phyloP scores from a whole-genome alignment of 2,797 vertebrate genomes.

The Alfaro cultratus region DNA sequence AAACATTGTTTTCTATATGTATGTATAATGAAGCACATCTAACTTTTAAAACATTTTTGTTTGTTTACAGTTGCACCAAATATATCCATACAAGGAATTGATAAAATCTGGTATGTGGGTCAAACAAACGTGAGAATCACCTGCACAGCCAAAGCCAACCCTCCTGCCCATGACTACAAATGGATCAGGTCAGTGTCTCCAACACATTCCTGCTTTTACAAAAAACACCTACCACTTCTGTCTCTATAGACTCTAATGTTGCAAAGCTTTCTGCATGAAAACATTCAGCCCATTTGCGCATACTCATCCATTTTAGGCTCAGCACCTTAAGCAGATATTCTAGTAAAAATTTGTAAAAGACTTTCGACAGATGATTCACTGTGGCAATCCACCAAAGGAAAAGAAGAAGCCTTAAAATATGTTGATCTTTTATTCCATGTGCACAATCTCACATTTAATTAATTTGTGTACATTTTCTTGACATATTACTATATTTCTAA shows the following conservation, averaged over 20 bases:
- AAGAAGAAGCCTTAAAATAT: not conserved
- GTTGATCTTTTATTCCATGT: not conserved
- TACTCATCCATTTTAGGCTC: not conserved
- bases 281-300: not conserved
- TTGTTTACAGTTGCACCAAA: slow-evolving; percentile 88
- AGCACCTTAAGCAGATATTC: not conserved
- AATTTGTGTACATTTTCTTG: not conserved
- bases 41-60: not conserved
- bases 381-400: not conserved
- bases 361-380: not conserved
- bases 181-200: slow-evolving; percentile 89
- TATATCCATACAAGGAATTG: slow-evolving; percentile 86
- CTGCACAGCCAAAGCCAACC: slow-evolving; percentile 93
- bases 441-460: not conserved
- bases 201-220: not conserved
- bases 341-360: not conserved
- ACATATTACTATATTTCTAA: not conserved
- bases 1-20: no score
- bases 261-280: not conserved
- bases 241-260: not conserved
- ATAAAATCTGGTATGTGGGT: slow-evolving; percentile 92
- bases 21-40: not conserved
- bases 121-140: slow-evolving; percentile 90
- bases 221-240: not conserved
- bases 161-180: slow-evolving; percentile 84